Evolutionary conservation across 2,888 invertebrate species (phyloP).

Genomic region (Corythucha ciliata): DNA sequence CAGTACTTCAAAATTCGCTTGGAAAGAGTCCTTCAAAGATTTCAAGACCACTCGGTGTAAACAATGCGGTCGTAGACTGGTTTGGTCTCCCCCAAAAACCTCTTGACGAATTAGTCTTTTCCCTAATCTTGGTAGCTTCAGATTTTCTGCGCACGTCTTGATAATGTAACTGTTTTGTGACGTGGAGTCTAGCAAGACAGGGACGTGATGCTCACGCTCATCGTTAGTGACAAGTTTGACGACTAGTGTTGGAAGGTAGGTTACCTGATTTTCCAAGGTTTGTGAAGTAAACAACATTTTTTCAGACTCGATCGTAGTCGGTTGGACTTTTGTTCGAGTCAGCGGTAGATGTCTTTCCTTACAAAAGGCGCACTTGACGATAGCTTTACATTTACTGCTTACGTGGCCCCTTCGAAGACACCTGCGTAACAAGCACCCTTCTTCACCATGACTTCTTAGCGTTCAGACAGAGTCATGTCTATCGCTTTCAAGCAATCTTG

Average conservation of each 20-base stretch:
- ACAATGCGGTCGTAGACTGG: too few relatives aligned
- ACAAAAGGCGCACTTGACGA: slow-evolving; percentile 33
- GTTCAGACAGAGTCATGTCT: slow-evolving; percentile 30
- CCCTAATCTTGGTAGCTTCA: too few relatives aligned
- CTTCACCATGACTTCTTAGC: slow-evolving; percentile 28
- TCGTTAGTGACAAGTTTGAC: slow-evolving; percentile 6
- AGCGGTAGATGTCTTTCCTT: slow-evolving; percentile 31
- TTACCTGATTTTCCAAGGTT: neutral
- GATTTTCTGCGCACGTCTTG: too few relatives aligned
- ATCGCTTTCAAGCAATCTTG: slow-evolving; percentile 30
- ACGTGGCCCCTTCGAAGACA: too few relatives aligned
- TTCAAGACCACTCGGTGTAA: too few relatives aligned
- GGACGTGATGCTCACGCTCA: too few relatives aligned
- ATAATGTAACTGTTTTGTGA: too few relatives aligned
- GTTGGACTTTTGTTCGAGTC: neutral
- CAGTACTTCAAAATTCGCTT: too few relatives aligned
- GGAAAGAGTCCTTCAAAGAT: too few relatives aligned
- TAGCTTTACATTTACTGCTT: slow-evolving; percentile 31
- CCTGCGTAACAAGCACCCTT: slow-evolving; percentile 33
- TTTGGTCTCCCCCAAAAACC: too few relatives aligned
- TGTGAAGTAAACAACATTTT: neutral
- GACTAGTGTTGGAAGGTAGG: slow-evolving; percentile 16
- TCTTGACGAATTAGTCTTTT: too few relatives aligned
- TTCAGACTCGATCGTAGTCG: neutral
- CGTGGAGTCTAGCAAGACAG: too few relatives aligned